phyloP scores from a whole-genome alignment of 1,140 invertebrate species.

The Calliphora vicina region DNA sequence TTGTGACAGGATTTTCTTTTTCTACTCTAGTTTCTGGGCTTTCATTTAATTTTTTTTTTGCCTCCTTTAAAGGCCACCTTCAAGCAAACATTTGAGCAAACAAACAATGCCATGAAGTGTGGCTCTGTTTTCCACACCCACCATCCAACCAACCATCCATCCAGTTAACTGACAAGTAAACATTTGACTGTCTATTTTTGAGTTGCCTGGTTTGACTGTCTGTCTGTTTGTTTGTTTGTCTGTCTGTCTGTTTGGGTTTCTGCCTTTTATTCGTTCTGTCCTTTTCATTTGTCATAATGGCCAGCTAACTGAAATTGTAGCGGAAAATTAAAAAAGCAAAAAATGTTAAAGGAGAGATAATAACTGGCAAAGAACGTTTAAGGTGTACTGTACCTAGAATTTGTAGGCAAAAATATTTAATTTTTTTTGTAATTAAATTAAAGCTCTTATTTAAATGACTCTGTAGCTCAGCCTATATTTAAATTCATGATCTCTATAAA shows the following conservation, averaged over 20 bases:
- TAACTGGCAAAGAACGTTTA: neutral
- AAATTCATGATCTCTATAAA: too few relatives aligned
- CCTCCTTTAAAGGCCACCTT: neutral
- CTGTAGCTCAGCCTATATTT: too few relatives aligned
- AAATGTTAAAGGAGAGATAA: neutral
- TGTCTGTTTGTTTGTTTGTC: neutral
- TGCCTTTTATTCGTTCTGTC: neutral
- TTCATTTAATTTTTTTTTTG: neutral
- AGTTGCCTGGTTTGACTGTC: neutral
- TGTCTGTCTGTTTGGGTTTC: neutral
- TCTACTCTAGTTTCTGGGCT: too few relatives aligned
- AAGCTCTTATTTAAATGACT: too few relatives aligned
- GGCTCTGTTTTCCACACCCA: neutral
- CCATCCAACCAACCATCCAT: too few relatives aligned
- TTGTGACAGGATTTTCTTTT: constrained; percentile 22
- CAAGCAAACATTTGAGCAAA: neutral
- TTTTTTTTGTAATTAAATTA: too few relatives aligned
- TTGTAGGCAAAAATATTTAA: too few relatives aligned
- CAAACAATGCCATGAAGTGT: neutral
- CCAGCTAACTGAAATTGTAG: neutral
- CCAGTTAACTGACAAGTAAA: neutral
- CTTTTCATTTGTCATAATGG: neutral
- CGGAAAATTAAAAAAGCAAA: neutral
- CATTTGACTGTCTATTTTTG: neutral
- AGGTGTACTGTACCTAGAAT: neutral